Evolutionary conservation across 2,113 vertebrate species (phyloP).

Genomic region (Monopterus albus): DNA sequence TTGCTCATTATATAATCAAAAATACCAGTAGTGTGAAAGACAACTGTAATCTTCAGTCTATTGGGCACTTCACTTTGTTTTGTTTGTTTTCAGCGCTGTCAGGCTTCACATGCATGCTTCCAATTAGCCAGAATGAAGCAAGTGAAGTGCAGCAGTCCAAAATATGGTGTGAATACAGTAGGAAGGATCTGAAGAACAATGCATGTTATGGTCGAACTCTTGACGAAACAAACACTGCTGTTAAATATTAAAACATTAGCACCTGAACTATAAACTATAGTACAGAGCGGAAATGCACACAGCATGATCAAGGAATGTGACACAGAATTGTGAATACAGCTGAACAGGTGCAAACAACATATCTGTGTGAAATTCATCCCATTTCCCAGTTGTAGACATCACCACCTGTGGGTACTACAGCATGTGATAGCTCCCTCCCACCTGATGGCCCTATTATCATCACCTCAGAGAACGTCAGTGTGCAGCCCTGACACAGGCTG

Average conservation of each 20-base stretch:
- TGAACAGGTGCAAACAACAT: background rate
- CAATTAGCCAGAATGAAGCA: too few relatives aligned
- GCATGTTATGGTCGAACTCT: too few relatives aligned
- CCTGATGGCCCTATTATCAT: background rate
- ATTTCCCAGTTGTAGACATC: background rate
- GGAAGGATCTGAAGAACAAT: background rate
- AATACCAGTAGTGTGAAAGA: constrained; percentile 13
- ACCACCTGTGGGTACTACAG: background rate
- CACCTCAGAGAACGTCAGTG: background rate
- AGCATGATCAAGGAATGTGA: background rate
- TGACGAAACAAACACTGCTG: too few relatives aligned
- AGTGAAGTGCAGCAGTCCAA: too few relatives aligned
- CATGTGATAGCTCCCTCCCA: background rate
- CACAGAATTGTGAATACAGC: background rate
- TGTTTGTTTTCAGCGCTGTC: too few relatives aligned
- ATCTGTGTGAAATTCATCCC: background rate
- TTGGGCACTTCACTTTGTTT: background rate
- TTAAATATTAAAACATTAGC: too few relatives aligned
- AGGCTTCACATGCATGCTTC: too few relatives aligned
- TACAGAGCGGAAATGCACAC: background rate
- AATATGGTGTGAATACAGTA: background rate
- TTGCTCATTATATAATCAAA: constrained; percentile 24
- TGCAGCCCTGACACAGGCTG: background rate
- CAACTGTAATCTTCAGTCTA: background rate
- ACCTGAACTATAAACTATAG: background rate